A percentile compares a stretch with the other conserved stretches of the same genome.
Conservation (phyloP, 2,113 vertebrate species). For the Oenanthe oenanthe region DNA sequence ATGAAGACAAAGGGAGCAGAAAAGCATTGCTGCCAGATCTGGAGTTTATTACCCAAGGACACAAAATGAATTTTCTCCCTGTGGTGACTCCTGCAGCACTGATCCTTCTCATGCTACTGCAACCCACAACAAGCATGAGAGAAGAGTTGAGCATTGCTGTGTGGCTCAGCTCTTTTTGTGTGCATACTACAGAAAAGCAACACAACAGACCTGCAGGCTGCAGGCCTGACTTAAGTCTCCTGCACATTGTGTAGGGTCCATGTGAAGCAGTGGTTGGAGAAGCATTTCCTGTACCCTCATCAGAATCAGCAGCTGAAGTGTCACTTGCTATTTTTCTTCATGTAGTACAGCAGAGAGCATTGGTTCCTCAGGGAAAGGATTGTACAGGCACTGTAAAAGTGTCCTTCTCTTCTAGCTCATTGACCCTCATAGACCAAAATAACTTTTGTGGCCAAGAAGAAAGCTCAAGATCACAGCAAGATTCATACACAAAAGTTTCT, state of each 20-base stretch:
- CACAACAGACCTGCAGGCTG: background rate
- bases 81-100: background rate
- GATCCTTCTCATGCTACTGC: background rate
- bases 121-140: background rate
- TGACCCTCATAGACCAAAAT: background rate
- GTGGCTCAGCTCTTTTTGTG: background rate
- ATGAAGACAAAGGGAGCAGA: background rate
- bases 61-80: background rate
- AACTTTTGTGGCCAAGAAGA: background rate
- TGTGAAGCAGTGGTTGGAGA: background rate
- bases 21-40: background rate
- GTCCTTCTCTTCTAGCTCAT: background rate
- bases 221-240: background rate
- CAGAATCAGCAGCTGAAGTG: background rate
- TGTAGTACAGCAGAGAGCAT: background rate
- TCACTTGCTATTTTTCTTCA: background rate
- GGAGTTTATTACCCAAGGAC: background rate
- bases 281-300: background rate
- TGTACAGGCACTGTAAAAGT: fast-evolving
- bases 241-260: background rate
- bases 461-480: background rate
- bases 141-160: background rate
- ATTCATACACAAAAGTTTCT: background rate
- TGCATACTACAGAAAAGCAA: background rate
- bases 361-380: background rate